These are phyloP conservation scores for Nemotelus pantherinus DNA, from an alignment of 2,888 invertebrate species.

Conservation along the genomic window DNA sequence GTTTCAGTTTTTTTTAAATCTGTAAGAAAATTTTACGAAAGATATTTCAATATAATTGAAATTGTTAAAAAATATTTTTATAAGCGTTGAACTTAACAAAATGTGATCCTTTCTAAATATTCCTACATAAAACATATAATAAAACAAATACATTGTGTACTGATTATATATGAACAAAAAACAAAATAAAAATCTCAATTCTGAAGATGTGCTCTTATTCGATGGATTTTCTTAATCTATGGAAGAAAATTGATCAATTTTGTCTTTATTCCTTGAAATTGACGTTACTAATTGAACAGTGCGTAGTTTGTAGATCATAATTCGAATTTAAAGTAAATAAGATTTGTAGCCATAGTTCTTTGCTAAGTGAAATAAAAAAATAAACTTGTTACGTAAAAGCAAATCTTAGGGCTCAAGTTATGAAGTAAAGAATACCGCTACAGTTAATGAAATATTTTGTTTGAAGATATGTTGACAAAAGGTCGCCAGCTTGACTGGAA, in stretches of 20 bases:
- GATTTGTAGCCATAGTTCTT: too few species aligned
- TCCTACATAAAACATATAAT: slow-evolving; percentile 47
- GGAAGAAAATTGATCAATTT: not conserved
- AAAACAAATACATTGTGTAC: slow-evolving; percentile 49
- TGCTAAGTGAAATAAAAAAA: too few species aligned
- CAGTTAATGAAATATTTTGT: too few species aligned
- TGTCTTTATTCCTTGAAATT: too few species aligned
- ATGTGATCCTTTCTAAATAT: slow-evolving; percentile 51
- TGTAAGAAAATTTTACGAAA: slow-evolving; percentile 44
- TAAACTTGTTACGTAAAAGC: too few species aligned
- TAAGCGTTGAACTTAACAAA: slow-evolving; percentile 51
- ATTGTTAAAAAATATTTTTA: slow-evolving; percentile 51
- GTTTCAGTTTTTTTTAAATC: slow-evolving; percentile 44
- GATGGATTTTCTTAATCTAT: slow-evolving; percentile 33
- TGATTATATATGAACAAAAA: slow-evolving; percentile 50
- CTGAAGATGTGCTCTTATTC: slow-evolving; percentile 46
- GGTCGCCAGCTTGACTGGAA: too few species aligned
- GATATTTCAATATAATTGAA: slow-evolving; percentile 51
- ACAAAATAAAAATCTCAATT: slow-evolving; percentile 51
- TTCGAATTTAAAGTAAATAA: too few species aligned
- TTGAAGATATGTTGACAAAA: too few species aligned
- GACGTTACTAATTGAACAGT: too few species aligned
- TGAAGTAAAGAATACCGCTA: too few species aligned
- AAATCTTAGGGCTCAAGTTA: too few species aligned
- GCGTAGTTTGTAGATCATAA: too few species aligned